Evolutionary conservation across 2,888 invertebrate species (phyloP).

Genomic region (Drosophila gaucha): DNA sequence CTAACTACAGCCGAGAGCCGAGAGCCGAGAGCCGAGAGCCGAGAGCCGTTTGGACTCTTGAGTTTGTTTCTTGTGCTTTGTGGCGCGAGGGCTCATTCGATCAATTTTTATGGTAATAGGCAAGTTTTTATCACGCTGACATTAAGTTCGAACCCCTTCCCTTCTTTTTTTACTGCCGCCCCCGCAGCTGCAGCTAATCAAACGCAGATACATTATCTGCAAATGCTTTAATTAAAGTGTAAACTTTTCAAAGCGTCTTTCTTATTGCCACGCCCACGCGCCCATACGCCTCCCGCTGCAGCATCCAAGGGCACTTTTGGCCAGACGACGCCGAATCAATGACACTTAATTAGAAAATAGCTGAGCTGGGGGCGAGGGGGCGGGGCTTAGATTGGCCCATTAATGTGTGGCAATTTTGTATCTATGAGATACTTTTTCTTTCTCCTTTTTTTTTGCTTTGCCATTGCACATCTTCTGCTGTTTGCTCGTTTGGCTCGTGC

Average conservation of each 20-base stretch:
- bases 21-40: neutral
- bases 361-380: conserved; percentile 4
- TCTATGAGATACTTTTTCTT: conserved; percentile 59
- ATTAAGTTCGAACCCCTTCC: neutral
- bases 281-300: neutral
- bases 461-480: conserved; percentile 42
- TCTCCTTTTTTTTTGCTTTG: conserved; percentile 1
- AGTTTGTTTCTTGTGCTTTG: neutral
- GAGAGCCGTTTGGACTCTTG: neutral
- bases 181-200: conserved; percentile 61
- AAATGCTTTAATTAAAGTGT: conserved; percentile 77
- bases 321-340: conserved; percentile 63
- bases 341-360: conserved; percentile 78
- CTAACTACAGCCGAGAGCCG: neutral
- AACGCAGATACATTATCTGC: conserved; percentile 63
- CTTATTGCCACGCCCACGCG: conserved; percentile 28
- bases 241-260: conserved; percentile 54
- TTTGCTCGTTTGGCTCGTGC: conserved; percentile 52
- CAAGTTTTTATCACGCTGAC: conserved; percentile 49
- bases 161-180: neutral
- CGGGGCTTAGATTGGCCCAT: conserved; percentile 24
- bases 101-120: conserved; percentile 71
- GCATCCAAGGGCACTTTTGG: neutral
- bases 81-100: conserved; percentile 33
- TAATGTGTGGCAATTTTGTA: conserved; percentile 68